Base-by-base conservation (phyloP, 2,797 vertebrate genomes). In the Setipinna tenuifilis region DNA sequence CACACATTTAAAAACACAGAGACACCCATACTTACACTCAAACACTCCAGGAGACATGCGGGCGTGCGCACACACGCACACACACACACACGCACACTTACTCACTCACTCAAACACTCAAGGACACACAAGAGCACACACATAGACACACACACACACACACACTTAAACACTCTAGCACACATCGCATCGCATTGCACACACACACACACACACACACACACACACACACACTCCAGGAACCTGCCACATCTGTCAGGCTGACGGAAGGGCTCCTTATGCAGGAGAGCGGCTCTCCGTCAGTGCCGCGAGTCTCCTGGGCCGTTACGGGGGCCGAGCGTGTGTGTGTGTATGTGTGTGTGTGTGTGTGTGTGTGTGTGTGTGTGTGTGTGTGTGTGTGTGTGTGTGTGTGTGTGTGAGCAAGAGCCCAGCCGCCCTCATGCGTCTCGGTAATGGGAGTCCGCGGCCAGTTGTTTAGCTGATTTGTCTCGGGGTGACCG, bases 71-170 rank as follows among this genome's bases (percentile, higher is more conserved):
- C 35, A 41, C 35, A 41, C 35, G 5, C 35, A 71, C 86, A 87
- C 85, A 88, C 83, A 86, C 83, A 85, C 83, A 78, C 82, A 68
- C 71, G 80, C 50, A 80, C 23, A 57, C 83, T 57, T 48, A 78
- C 65, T 75, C 44, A 54, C 44, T 68, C 86, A 80, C 82, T 41
- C 35, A 41, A 41, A 41, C 85, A 28, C 80, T 59, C 44, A 14
- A 1, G 17, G 11, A 57, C 6, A 28, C 57, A 61, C 71, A 65
- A 61, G 17, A 16, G 14, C 58, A 44, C 61, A 65, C 9, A 65
- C 61, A 65, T 10, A 65, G 1, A 25, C 62, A 68, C 65, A 71
- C 65, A 14, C 23, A 14, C 21, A 61, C 58, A 62, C 59, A n/a
- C 48, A 7, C 6, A 12, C 6, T 86, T 83, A 19, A 44, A 81